phyloP scores from a whole-genome alignment of 2,888 invertebrate species.

The Idaea aversata region DNA sequence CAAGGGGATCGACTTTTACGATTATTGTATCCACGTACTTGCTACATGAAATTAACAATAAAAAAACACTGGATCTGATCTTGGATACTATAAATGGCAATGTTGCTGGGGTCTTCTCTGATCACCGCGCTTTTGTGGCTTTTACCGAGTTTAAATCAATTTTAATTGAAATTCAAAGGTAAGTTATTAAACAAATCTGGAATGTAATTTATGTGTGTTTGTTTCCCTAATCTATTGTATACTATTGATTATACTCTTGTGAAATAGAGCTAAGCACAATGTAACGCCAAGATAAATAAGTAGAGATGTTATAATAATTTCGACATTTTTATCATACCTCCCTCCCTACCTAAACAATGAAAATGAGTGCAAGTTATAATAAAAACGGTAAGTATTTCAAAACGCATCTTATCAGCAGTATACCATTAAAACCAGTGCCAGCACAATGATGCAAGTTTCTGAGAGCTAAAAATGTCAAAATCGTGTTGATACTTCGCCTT shows the following conservation, averaged over 20 bases:
- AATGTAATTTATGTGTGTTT: background rate
- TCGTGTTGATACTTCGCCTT: constrained; percentile 63
- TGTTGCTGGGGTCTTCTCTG: constrained; percentile 23
- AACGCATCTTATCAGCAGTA: constrained; percentile 47
- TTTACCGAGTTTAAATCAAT: constrained; percentile 15
- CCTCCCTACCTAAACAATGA: constrained; percentile 12
- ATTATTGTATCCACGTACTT: constrained; percentile 70
- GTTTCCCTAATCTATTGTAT: background rate
- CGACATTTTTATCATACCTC: background rate
- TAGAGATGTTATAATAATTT: background rate
- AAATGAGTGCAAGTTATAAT: constrained; percentile 45
- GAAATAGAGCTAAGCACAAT: background rate
- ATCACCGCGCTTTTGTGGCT: constrained; percentile 20
- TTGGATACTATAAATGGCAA: constrained; percentile 44
- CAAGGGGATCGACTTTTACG: constrained; percentile 72
- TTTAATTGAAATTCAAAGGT: background rate
- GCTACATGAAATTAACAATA: constrained; percentile 62
- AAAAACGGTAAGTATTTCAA: constrained; percentile 48
- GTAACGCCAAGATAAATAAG: background rate
- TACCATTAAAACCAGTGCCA: constrained; percentile 51
- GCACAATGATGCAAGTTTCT: constrained; percentile 56
- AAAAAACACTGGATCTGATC: constrained; percentile 55
- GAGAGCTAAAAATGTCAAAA: constrained; percentile 72
- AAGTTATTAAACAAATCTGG: background rate
- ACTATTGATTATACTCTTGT: background rate